Evolutionary conservation across 1,140 invertebrate species (phyloP), one percentile per base, ranked within the genome.

Genomic region (Nebria ingens): DNA sequence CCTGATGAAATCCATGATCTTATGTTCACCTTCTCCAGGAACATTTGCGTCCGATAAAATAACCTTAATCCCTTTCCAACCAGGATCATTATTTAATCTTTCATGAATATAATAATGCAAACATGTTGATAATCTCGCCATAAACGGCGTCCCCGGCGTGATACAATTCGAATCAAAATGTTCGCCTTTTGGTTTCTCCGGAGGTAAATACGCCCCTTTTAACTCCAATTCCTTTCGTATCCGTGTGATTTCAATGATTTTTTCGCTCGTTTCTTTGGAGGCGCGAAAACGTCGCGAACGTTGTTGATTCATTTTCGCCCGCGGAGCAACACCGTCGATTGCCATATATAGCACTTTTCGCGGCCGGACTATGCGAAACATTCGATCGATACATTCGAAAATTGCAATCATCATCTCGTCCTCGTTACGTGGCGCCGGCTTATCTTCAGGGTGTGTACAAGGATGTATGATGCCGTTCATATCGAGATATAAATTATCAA

Each of bases 391-490:
- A 69, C 94, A 98, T 64, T 98, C 96, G 73, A 99, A 99, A 65
- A 99, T 99, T 19, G 93, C 90, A 51, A 97, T 79, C 94, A 99
- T 99, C 97, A 99, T 99, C 76, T 99, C 97, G 69, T 98, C 95
- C 72, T 99, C 97, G 77, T 95, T 91, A 75, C 93, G 94, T 0
- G 97, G 97, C 0, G 97, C 89, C 23, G 97, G 93, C 64, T 89
- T 92, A 68, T 99, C 92, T 73, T 99, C 97, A n/a, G 97, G 97
- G 85, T 99, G 97, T 40, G 94, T 98, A 70, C 97, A 99, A 17
- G 97, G 97, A 82, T 99, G 97, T 65, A 99, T 99, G 60, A 99
- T 99, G 2, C 97, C 97, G 76, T 99, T 99, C 97, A 99, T 99
- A 65, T 99, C 96, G 60, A 99, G 74, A 69, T 98, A 99, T 1